Evolutionary conservation across 2,797 vertebrate species (phyloP).

Genomic region (Pseudochromis fuscus): DNA sequence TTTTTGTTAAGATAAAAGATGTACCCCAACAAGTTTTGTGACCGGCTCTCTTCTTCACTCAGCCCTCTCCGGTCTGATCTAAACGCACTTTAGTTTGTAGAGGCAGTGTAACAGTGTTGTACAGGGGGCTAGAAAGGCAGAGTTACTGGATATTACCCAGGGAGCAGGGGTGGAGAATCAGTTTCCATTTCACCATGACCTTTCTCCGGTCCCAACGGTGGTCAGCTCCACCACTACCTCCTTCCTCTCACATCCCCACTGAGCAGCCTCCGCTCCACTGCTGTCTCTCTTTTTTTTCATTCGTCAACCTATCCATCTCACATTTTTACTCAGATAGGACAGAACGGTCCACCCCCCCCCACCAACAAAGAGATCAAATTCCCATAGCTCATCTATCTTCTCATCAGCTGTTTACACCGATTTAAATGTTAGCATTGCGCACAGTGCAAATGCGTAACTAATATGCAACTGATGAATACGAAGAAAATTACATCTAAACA

Average conservation of each 20-base stretch:
- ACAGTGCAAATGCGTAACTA: constrained; percentile 61
- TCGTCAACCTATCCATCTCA: constrained; percentile 81
- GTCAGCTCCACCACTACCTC: constrained; percentile 77
- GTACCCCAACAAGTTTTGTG: constrained; percentile 79
- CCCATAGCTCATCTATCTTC: constrained; percentile 78
- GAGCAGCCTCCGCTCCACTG: constrained; percentile 70
- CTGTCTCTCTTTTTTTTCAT: constrained; percentile 66
- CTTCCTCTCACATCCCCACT: constrained; percentile 82
- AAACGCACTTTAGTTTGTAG: constrained; percentile 84
- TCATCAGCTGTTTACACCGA: constrained; percentile 79
- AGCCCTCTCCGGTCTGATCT: constrained; percentile 73
- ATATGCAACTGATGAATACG: constrained; percentile 68
- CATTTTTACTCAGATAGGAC: constrained; percentile 84
- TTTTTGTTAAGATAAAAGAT: constrained; percentile 87
- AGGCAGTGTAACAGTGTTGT: constrained; percentile 81
- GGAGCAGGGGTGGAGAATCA: constrained; percentile 87
- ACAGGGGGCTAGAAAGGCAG: constrained; percentile 81
- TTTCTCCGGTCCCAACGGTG: constrained; percentile 81
- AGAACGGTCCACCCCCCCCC: constrained; percentile 64
- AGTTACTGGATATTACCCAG: constrained; percentile 91
- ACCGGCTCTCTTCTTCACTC: constrained; percentile 75
- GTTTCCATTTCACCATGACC: constrained; percentile 89
- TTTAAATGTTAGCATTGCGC: constrained; percentile 73
- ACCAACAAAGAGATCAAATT: constrained; percentile 86
- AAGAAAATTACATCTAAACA: constrained; percentile 71